These are phyloP conservation scores for Terrapene triunguis DNA, from an alignment of 2,113 vertebrate species.

Conservation along the genomic window DNA sequence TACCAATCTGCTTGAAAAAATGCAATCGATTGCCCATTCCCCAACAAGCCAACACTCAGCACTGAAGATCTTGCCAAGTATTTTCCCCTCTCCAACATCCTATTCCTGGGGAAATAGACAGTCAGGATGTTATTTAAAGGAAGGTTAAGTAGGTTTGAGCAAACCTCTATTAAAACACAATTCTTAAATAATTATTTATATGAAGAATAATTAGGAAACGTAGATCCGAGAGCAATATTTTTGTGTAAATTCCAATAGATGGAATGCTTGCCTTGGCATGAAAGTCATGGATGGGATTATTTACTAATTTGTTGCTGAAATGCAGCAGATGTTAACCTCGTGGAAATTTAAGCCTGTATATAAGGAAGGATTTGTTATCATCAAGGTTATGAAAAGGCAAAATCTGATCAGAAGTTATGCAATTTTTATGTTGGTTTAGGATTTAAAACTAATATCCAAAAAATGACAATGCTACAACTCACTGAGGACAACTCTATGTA, in stretches of 20 bases:
- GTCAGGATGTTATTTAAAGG: not conserved
- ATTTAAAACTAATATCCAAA: not conserved
- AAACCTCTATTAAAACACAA: not conserved
- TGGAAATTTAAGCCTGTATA: not conserved
- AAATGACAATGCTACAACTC: not conserved
- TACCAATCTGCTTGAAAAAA: not conserved
- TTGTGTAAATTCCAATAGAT: not conserved
- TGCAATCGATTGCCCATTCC: not conserved
- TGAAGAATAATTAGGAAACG: not conserved
- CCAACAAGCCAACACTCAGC: not conserved
- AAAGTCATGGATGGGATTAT: not conserved
- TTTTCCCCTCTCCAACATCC: not conserved
- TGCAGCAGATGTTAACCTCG: not conserved
- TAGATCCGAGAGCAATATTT: accelerated
- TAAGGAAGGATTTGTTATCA: not conserved
- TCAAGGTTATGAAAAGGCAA: not conserved
- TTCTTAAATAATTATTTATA: not conserved
- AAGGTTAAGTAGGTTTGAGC: not conserved
- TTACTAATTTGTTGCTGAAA: not conserved
- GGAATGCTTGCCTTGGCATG: not conserved
- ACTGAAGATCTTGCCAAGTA: not conserved
- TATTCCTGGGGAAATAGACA: not conserved
- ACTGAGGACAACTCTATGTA: not conserved
- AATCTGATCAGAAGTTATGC: not conserved
- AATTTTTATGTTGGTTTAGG: not conserved